Evolutionary conservation across 2,888 invertebrate species (phyloP), one percentile per base, ranked within the genome.

Genomic region (Cylloceria caligata): DNA sequence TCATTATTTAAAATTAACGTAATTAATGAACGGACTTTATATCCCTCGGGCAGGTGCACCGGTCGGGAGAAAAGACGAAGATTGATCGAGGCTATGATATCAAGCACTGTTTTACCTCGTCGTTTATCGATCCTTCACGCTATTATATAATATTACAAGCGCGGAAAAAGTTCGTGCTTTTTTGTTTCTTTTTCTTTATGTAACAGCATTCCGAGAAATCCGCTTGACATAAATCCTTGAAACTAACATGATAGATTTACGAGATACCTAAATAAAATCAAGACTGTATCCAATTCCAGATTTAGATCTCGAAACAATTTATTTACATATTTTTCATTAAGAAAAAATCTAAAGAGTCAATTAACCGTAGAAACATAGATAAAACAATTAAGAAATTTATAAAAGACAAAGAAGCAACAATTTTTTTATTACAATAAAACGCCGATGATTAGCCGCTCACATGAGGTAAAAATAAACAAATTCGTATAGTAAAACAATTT

Each of bases 1-100:
- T 65, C 69, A 69, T 81, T 81, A 78, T 81, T 78, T 65, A 78
- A 78, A 81, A 78, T 81, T 81, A 81, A 19, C 45, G 74, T 81
- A 74, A 81, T 81, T 81, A 81, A 78, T 81, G 65, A 71, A 65
- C 49, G 64, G 69, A 60, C 78, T 69, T 69, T 69, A 49, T 36
- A 42, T 16, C 52, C 55, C 36, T 27, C 47, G 42, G 57, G 9
- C 55, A 21, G 36, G 4, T 42, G 36, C 64, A 45, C 52, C 16
- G 13, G n/a, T 39, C 47, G 19, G 30, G 49, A 62, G 45, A 30
- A 52, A 52, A 16, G 45, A 64, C 42, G 39, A 72, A 57, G 80
- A 80, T 80, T 74, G 80, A 80, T 80, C 64, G 74, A 64, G 69
- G 47, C 52, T 64, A 69, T 34, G 34, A 42, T 45, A 80, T 79